These are phyloP conservation scores for Amphiduros pacificus DNA, from an alignment of 2,888 invertebrate species.

Conservation along the genomic window DNA sequence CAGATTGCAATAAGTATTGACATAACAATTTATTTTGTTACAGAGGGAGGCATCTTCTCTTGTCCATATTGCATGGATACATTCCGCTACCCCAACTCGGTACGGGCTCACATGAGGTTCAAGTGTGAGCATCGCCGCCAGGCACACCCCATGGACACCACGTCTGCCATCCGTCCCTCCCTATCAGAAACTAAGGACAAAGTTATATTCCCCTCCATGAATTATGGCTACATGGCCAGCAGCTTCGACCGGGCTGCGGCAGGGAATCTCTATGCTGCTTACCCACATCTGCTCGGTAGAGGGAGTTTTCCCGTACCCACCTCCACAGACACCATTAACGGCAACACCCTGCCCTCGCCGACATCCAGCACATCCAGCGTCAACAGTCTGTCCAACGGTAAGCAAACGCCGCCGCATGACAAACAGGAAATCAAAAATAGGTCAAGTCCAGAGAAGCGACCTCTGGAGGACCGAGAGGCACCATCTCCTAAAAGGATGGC, in stretches of 20 bases:
- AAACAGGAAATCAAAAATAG: too few relatives aligned
- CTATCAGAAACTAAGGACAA: background rate
- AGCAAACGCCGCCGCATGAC: background rate
- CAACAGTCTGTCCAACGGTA: background rate
- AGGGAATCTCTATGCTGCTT: background rate
- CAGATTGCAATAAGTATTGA: background rate
- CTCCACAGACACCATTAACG: background rate
- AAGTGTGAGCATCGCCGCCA: constrained; percentile 35
- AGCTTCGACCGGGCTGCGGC: background rate
- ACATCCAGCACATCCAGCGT: constrained; percentile 11
- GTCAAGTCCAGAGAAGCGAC: constrained; percentile 8
- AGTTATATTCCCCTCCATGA: background rate
- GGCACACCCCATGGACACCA: constrained; percentile 2
- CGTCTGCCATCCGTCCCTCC: background rate
- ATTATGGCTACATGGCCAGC: background rate
- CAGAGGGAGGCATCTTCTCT: constrained; percentile 20
- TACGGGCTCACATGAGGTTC: constrained; percentile 52
- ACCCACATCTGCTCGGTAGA: too few relatives aligned
- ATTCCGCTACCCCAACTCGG: constrained; percentile 47
- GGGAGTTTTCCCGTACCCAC: background rate
- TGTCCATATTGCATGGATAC: constrained; percentile 44
- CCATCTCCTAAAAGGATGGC: background rate
- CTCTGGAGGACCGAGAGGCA: constrained; percentile 3
- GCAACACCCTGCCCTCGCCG: constrained; percentile 7
- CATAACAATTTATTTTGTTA: background rate